Percentiles rank a stretch among this genome's conserved stretches.
These are phyloP conservation scores for Pyrgilauda ruficollis DNA, from an alignment of 2,113 vertebrate species.

Conservation along the genomic window DNA sequence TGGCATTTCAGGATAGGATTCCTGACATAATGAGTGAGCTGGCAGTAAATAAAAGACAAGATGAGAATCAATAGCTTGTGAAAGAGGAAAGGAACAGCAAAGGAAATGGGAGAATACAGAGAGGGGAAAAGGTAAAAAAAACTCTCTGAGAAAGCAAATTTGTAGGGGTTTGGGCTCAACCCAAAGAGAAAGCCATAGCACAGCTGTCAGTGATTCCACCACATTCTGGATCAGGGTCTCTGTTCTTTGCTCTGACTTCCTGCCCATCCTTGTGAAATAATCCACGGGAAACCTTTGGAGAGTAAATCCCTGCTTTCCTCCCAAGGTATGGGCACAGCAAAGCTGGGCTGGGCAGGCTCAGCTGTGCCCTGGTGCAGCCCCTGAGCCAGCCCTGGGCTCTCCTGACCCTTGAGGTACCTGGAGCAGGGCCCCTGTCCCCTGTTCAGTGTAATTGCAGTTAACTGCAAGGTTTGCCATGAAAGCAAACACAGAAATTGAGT, in stretches of 20 bases:
- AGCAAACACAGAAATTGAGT: conserved; percentile 58
- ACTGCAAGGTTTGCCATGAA: conserved; percentile 28
- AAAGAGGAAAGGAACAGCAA: conserved; percentile 16
- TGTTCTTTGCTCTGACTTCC: background rate
- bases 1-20: background rate
- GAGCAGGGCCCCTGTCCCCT: background rate
- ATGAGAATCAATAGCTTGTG: conserved; percentile 6
- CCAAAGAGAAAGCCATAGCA: background rate
- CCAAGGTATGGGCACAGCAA: background rate
- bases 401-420: rapidly evolving
- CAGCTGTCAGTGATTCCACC: background rate
- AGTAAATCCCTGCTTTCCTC: background rate
- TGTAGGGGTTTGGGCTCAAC: background rate
- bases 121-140: background rate
- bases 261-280: background rate
- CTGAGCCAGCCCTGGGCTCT: background rate
- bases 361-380: background rate
- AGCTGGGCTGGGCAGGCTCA: background rate
- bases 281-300: background rate
- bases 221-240: background rate
- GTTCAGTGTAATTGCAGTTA: background rate
- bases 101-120: background rate
- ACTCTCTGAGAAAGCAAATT: background rate
- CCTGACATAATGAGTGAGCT: background rate
- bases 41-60: conserved; percentile 45